phyloP scores from a whole-genome alignment of 1,140 invertebrate genomes.

The Panagrolaimus sp. region DNA sequence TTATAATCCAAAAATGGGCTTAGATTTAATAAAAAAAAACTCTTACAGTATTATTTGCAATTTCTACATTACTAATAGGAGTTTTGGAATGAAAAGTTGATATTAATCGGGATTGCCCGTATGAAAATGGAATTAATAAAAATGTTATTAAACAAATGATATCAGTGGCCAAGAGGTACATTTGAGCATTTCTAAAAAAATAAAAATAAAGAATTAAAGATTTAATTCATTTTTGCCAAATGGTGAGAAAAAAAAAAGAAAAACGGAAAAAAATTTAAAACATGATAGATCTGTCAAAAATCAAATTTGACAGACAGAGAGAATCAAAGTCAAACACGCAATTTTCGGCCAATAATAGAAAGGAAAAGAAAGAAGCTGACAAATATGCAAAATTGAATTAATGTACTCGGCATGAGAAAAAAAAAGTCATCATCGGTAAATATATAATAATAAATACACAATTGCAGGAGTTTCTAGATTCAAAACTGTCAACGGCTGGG shows the following conservation, averaged over 20 bases:
- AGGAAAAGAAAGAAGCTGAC: background rate
- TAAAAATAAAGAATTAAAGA: background rate
- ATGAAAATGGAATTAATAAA: background rate
- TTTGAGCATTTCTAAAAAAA: conserved; percentile 16
- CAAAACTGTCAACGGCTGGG: no score
- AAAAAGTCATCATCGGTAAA: no score
- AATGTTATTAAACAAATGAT: conserved; percentile 14
- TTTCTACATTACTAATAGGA: conserved; percentile 44
- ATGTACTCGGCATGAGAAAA: conserved; percentile 1
- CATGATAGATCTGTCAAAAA: conserved; percentile 17
- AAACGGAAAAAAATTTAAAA: background rate
- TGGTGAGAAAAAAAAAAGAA: background rate
- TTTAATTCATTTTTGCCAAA: conserved; percentile 3
- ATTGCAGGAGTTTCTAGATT: no score
- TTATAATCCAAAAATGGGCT: background rate
- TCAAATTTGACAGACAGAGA: background rate
- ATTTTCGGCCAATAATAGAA: background rate
- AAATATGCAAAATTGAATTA: conserved; percentile 19
- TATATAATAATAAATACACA: no score
- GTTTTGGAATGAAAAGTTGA: conserved; percentile 26
- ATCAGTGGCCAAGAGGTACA: conserved; percentile 15
- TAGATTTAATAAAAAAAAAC: conserved; percentile 8
- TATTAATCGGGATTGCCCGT: conserved; percentile 19
- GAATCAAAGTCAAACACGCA: background rate
- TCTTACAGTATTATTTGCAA: conserved; percentile 37